Conservation (phyloP, 1,140 invertebrate genomes). For the Potamilus streckersoni region DNA sequence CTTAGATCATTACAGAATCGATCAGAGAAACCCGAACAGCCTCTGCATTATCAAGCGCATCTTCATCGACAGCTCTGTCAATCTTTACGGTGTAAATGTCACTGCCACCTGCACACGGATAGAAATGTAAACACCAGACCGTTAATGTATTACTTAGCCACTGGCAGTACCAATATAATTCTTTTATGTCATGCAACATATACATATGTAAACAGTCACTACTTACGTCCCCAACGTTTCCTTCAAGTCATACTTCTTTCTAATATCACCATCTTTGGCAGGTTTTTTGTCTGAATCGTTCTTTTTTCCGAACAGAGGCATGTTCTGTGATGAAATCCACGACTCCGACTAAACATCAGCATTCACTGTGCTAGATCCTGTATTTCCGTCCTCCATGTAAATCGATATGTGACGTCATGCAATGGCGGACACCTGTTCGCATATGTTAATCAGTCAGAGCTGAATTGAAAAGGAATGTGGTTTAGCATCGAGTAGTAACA, state of each 20-base stretch:
- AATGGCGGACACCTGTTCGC: slow-evolving; percentile 31
- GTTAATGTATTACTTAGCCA: no score
- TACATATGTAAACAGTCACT: background rate
- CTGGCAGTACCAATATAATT: no score
- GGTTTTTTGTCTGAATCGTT: slow-evolving; percentile 33
- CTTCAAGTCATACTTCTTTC: slow-evolving; percentile 37
- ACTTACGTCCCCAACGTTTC: slow-evolving; percentile 42
- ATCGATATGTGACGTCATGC: slow-evolving; percentile 30
- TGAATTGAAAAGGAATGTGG: no score
- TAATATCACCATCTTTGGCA: slow-evolving; percentile 29
- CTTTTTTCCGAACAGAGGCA: slow-evolving; percentile 39
- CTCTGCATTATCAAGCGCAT: no score
- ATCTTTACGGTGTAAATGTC: no score
- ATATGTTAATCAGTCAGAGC: slow-evolving; percentile 9
- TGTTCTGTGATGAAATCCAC: slow-evolving; percentile 9
- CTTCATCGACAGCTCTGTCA: no score
- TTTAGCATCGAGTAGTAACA: no score
- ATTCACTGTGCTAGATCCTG: slow-evolving; percentile 16
- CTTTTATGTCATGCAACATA: no score
- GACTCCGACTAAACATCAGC: background rate
- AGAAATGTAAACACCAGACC: no score
- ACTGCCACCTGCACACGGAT: no score
- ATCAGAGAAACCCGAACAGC: no score
- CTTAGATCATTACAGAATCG: no score
- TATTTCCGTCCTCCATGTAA: slow-evolving; percentile 22